These are phyloP conservation scores for Mohoua ochrocephala DNA, from an alignment of 2,113 vertebrate species.

Conservation along the genomic window DNA sequence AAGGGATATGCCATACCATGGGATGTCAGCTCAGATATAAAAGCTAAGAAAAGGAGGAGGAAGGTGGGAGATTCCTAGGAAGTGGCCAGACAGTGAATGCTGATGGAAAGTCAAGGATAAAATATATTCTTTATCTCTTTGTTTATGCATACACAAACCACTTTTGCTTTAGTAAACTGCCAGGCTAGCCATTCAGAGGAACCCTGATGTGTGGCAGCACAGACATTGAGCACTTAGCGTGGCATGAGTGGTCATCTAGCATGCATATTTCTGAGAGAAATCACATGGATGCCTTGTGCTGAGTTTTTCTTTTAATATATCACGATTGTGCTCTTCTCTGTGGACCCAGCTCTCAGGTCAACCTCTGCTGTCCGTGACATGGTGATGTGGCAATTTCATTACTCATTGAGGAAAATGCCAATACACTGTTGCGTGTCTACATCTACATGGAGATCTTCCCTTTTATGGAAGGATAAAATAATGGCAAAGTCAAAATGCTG, in stretches of 20 bases:
- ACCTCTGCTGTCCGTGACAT: accelerated
- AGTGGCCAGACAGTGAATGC: background rate
- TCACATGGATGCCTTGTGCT: background rate
- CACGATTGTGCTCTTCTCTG: background rate
- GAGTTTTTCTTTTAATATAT: background rate
- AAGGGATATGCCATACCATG: background rate
- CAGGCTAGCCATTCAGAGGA: background rate
- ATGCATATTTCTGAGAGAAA: background rate
- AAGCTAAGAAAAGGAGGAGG: background rate
- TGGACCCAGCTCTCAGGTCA: background rate
- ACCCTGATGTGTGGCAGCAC: background rate
- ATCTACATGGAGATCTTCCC: background rate
- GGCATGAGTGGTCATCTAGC: background rate
- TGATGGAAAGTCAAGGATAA: background rate
- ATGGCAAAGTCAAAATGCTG: background rate
- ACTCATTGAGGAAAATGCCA: background rate
- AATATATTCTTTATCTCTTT: accelerated
- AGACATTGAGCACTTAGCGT: too few relatives aligned
- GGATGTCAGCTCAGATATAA: background rate
- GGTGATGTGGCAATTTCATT: background rate
- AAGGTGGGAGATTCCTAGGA: background rate
- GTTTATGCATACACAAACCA: background rate
- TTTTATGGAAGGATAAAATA: background rate
- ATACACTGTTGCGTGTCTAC: accelerated
- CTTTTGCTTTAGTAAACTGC: background rate